A percentile compares a stretch with the other conserved stretches of the same genome.
phyloP scores from a whole-genome alignment of 2,797 vertebrate species.

The Typhlichthys subterraneus region DNA sequence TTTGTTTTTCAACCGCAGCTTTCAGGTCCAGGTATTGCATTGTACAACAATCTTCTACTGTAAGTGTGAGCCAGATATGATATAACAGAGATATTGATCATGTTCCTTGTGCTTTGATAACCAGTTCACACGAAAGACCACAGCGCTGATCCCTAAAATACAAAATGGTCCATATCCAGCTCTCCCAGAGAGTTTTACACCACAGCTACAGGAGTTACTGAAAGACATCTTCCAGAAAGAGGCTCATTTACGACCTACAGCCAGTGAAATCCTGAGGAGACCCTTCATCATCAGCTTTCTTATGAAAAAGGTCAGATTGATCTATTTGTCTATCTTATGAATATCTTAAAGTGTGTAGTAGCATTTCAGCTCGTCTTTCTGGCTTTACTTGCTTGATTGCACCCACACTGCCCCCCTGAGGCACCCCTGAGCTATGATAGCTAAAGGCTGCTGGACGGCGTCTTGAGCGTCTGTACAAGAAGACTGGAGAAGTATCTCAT shows the following conservation, averaged over 20 bases:
- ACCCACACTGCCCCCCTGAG: no score
- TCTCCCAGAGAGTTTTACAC: slow-evolving; percentile 5
- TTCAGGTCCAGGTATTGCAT: background rate
- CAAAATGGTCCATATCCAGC: background rate
- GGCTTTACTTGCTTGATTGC: no score
- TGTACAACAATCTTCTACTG: background rate
- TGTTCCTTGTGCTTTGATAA: background rate
- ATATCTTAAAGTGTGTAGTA: no score
- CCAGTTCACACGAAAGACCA: slow-evolving; percentile 5
- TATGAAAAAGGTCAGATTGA: slow-evolving; percentile 9
- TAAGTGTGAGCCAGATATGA: background rate
- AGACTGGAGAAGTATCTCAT: no score
- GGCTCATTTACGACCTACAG: background rate
- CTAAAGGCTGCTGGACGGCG: no score
- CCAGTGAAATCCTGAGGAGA: slow-evolving; percentile 6
- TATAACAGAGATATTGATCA: background rate
- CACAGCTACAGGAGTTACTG: slow-evolving; percentile 11
- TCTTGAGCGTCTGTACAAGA: no score
- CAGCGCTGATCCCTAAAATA: background rate
- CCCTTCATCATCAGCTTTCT: slow-evolving; percentile 16
- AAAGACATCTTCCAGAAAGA: slow-evolving; percentile 11
- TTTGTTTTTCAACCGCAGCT: background rate
- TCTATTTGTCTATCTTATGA: background rate
- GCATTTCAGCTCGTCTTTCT: no score
- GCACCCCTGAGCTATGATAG: no score